phyloP scores from a whole-genome alignment of 2,797 vertebrate species.

The Geotrypetes seraphini region DNA sequence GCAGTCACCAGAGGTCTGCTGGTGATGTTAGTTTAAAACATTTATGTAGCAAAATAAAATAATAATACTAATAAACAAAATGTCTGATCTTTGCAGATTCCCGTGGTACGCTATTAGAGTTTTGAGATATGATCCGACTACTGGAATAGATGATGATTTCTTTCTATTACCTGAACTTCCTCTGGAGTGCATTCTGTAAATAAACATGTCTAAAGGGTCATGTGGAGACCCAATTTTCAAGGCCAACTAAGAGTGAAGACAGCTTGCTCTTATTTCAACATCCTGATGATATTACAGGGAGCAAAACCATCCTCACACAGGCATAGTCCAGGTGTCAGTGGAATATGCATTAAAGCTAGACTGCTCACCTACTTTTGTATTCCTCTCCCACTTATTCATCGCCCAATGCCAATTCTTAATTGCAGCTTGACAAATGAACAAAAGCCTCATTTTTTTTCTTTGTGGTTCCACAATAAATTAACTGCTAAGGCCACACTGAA shows the following conservation, averaged over 20 bases:
- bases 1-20: slow-evolving; percentile 20
- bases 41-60: neutral
- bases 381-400: neutral
- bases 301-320: too few relatives aligned
- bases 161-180: slow-evolving; percentile 13
- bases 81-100: neutral
- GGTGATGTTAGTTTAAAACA: slow-evolving; percentile 9
- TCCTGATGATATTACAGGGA: neutral
- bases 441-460: neutral
- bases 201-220: slow-evolving; percentile 18
- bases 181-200: slow-evolving; percentile 15
- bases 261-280: slow-evolving; percentile 5
- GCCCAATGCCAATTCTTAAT: too few relatives aligned
- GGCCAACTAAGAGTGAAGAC: slow-evolving; percentile 6
- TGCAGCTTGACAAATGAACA: too few relatives aligned
- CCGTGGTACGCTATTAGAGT: neutral
- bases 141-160: slow-evolving; percentile 9
- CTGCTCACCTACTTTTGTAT: too few relatives aligned
- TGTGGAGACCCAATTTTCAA: slow-evolving; percentile 9
- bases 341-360: too few relatives aligned
- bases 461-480: neutral
- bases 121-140: slow-evolving; percentile 12
- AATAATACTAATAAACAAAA: neutral
- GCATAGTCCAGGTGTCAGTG: too few relatives aligned
- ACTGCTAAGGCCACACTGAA: slow-evolving; percentile 39